Evolutionary conservation across 64 coral and sea anemone species (phyloP), one percentile per base, ranked within the genome.

Genomic region (Cladopsammia gracilis): DNA sequence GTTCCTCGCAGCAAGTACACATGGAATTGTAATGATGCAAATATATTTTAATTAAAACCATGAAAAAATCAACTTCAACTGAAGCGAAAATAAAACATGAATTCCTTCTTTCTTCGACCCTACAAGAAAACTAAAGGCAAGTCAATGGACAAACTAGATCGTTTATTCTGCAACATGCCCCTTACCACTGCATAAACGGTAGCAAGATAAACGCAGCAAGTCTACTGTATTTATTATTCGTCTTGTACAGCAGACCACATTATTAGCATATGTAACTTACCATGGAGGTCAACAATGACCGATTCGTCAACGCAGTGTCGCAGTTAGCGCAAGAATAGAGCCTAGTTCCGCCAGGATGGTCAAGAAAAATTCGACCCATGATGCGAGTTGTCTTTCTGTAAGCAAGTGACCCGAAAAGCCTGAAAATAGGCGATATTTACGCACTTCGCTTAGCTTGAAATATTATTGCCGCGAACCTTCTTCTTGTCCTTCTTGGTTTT

Each of bases 221-320:
- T 64, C 78, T 15, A 77, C 19, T 7, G 53, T 62, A 19, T 64
- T 64, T 64, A 72, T 46, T 42, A 42, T 48, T 75, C 8, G 13
- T 75, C 71, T 45, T 48, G 43, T 75, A 46, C 50, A 56, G 12
- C 42, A 91, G 50, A 90, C 62, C 16, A 25, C 58, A 48, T 48
- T 49, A 26, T 19, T 42, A 86, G 26, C 68, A 76, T 58, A 14
- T 20, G 14, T 7, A 47, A 76, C 94, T 59, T 86, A 99, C 98
- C 98, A 99, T 99, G 15, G 98, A 99, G 50, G 93, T 96, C 61
- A 99, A 89, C 61, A 94, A 73, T 0, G 98, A 94, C 54, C 94
- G 95, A 99, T 99, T 99, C 83, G 98, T 99, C 91, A 99, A 96
- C 56, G 96, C 98, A 58, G 98, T 99, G 82, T 99, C 98, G 83